Evolutionary conservation across 2,113 vertebrate species (phyloP).

Genomic region (Conger conger): DNA sequence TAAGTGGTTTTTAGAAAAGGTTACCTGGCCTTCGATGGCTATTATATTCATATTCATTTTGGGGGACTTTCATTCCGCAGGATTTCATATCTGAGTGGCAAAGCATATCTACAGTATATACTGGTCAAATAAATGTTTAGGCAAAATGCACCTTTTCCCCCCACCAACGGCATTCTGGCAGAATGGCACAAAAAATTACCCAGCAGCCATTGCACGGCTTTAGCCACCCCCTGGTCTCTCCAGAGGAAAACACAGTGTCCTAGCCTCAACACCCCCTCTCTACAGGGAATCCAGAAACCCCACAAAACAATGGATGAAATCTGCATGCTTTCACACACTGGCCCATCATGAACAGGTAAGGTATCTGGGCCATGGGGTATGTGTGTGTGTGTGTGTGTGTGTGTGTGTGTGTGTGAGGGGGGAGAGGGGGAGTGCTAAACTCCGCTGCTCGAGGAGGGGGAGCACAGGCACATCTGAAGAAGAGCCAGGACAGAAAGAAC

Average conservation of each 20-base stretch:
- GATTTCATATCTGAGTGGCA: constrained; percentile 33
- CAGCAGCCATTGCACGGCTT: constrained; percentile 12
- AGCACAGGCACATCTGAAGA: not conserved
- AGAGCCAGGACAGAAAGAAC: not conserved
- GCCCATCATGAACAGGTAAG: not conserved
- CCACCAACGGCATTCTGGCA: not conserved
- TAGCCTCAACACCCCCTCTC: not conserved
- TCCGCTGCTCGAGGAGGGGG: not conserved
- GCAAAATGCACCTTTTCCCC: not conserved
- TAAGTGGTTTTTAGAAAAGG: constrained; percentile 40
- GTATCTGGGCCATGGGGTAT: not conserved
- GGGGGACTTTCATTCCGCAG: constrained; percentile 49
- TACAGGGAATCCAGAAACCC: not conserved
- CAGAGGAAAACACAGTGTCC: not conserved
- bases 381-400: not conserved
- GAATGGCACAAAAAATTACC: constrained; percentile 1
- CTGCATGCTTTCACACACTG: not conserved
- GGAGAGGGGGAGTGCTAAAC: not conserved
- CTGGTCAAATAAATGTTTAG: constrained; percentile 44
- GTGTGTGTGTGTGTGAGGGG: not conserved
- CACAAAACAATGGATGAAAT: too few species aligned
- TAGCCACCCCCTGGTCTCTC: constrained; percentile 5
- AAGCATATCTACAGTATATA: constrained; percentile 50
- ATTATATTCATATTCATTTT: constrained; percentile 54
- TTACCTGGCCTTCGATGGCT: constrained; percentile 45